Percentiles rank a stretch among this genome's conserved stretches.
phyloP scores from a whole-genome alignment of 2,888 invertebrate species.

The Itoplectis maculator region DNA sequence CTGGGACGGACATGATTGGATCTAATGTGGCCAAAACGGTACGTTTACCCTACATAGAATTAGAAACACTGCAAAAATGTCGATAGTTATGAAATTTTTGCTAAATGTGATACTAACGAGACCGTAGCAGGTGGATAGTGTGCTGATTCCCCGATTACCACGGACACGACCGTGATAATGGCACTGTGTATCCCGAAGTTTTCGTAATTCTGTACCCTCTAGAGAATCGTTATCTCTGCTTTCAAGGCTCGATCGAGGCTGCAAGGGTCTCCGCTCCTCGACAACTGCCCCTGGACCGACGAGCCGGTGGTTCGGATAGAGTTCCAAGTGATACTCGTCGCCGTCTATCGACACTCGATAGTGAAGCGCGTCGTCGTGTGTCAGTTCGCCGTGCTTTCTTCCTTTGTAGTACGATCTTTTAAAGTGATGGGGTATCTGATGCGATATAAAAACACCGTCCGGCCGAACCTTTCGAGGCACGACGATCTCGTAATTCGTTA shows the following conservation, averaged over 20 bases:
- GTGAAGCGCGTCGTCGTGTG: slow-evolving; percentile 78
- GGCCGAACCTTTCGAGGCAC: slow-evolving; percentile 81
- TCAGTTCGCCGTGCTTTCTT: slow-evolving; percentile 67
- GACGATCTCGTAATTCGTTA: slow-evolving; percentile 79
- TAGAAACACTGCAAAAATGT: not conserved
- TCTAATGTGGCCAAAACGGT: too few relatives aligned
- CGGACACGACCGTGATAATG: slow-evolving; percentile 84
- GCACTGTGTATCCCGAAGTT: slow-evolving; percentile 78
- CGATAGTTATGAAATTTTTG: not conserved
- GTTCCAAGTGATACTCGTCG: slow-evolving; percentile 79
- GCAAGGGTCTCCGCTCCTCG: slow-evolving; percentile 66
- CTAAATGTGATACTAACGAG: slow-evolving; percentile 72
- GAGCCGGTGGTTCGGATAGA: slow-evolving; percentile 81
- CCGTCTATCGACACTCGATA: slow-evolving; percentile 81
- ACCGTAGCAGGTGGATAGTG: slow-evolving; percentile 84
- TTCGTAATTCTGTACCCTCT: slow-evolving; percentile 71
- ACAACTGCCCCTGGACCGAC: slow-evolving; percentile 81
- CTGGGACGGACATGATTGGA: too few relatives aligned
- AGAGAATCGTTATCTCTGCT: slow-evolving; percentile 49
- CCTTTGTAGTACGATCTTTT: slow-evolving; percentile 71
- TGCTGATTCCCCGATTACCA: slow-evolving; percentile 79
- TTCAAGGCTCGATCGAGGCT: slow-evolving; percentile 51
- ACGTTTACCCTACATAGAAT: too few relatives aligned
- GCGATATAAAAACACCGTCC: slow-evolving; percentile 80
- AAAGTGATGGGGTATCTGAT: slow-evolving; percentile 81